phyloP scores from a whole-genome alignment of 2,888 invertebrate species.

The Brenthis hecate region DNA sequence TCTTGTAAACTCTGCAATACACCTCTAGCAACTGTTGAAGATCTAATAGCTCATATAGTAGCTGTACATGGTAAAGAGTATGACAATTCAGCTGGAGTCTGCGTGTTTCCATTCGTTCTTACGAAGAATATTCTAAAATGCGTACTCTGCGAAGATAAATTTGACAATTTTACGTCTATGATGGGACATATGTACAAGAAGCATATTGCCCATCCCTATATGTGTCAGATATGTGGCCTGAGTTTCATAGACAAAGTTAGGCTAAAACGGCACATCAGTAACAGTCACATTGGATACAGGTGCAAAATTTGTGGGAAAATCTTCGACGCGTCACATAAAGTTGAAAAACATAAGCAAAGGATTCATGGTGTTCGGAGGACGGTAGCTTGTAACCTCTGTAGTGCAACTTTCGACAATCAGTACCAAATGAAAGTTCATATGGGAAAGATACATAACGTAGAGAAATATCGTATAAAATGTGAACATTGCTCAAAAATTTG shows the following conservation, averaged over 20 bases:
- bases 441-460: constrained; percentile 67
- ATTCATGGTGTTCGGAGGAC: constrained; percentile 55
- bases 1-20: constrained; percentile 56
- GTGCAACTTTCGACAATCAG: constrained; percentile 50
- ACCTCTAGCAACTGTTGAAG: constrained; percentile 48
- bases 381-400: constrained; percentile 57
- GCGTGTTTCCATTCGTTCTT: constrained; percentile 62
- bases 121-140: constrained; percentile 55
- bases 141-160: constrained; percentile 52
- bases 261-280: constrained; percentile 59
- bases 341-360: constrained; percentile 58
- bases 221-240: constrained; percentile 65
- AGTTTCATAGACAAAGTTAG: constrained; percentile 59
- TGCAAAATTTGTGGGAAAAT: constrained; percentile 70
- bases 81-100: constrained; percentile 50
- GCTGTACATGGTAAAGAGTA: constrained; percentile 53
- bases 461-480: constrained; percentile 63
- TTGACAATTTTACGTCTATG: constrained; percentile 60
- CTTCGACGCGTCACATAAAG: constrained; percentile 58
- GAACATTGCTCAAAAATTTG: constrained; percentile 70
- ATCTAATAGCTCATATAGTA: constrained; percentile 56
- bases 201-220: constrained; percentile 57
- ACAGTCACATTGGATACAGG: constrained; percentile 53
- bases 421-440: constrained; percentile 67
- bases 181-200: constrained; percentile 65